These are phyloP conservation scores for Drosophila guanche DNA, from an alignment of 1,140 invertebrate species.

Conservation along the genomic window DNA sequence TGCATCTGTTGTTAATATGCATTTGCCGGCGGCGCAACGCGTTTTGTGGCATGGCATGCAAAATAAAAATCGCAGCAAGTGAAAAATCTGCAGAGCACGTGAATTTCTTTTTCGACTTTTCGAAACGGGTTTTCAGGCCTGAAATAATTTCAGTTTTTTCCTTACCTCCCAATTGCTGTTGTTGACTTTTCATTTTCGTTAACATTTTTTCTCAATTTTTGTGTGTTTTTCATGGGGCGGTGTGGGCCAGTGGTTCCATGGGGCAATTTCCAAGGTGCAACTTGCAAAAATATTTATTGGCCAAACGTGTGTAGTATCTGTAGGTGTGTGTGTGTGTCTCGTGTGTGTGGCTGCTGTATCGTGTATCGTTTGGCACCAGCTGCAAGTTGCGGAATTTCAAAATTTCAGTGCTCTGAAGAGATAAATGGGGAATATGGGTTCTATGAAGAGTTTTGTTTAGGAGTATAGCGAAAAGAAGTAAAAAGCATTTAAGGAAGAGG, in stretches of 20 bases:
- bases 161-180: conserved; percentile 19
- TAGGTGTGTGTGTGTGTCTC: conserved; percentile 16
- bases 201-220: conserved; percentile 39
- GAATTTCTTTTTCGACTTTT: conserved; percentile 70
- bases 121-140: conserved; percentile 61
- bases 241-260: too few relatives aligned
- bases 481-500: too few relatives aligned
- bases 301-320: conserved; percentile 5
- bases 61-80: conserved; percentile 5
- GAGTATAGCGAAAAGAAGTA: not conserved
- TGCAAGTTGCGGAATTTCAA: conserved; percentile 42
- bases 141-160: conserved; percentile 47
- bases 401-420: conserved; percentile 6
- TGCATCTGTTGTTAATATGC: conserved; percentile 55
- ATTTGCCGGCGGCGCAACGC: conserved; percentile 42
- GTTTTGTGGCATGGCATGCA: conserved; percentile 1
- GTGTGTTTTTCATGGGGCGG: conserved; percentile 4
- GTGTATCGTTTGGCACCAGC: conserved; percentile 27
- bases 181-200: conserved; percentile 69
- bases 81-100: conserved; percentile 63
- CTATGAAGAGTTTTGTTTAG: not conserved
- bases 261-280: conserved; percentile 22
- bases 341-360: conserved; percentile 27
- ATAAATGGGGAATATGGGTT: conserved; percentile 24
- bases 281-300: conserved; percentile 66